Evolutionary conservation across 2,888 invertebrate species (phyloP), one percentile per base, ranked within the genome.

Genomic region (Cylindroiulus punctatus): DNA sequence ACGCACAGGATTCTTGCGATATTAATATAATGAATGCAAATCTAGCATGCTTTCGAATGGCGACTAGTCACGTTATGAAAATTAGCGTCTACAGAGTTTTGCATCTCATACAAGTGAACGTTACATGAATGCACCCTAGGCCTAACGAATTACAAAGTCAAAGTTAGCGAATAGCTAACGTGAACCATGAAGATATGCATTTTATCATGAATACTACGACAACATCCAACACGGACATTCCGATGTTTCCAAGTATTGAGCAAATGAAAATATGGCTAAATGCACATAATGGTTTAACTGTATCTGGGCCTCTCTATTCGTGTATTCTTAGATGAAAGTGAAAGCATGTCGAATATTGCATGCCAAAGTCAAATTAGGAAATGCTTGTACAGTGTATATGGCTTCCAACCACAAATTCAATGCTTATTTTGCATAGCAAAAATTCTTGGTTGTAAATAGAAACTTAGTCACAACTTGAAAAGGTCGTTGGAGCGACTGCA

Each of bases 321-420:
- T 26, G 8, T 26, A 22, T 65, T 8, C 26, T 26, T 5, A 0
- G 52, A 17, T 52, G 52, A 52, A 52, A 52, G 52, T 19, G 19
- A 52, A 52, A 52, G 52, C 52, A 52, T 52, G 52, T 52, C 52
- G 52, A 52, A 52, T 19, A 52, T 19, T 52, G 52, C 52, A n/a
- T 7, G 19, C 52, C n/a, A 52, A 19, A 52, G 52, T 52, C 52
- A 19, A 52, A 52, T 52, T 52, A 52, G n/a, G 19, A 52, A n/a
- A 52, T 0, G 52, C 19, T 52, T 52, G 52, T 52, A 10, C 3
- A 8, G 14, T 52, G 19, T 52, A 1, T 19, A n/a, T 12, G 52
- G 52, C 52, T 52, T 1, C 19, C 1, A 65, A 10, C 65, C 22
- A 26, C 26, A 22, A 57, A 57, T 57, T 57, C 57, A 57, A 57